Evolutionary conservation across 2,888 invertebrate genomes (phyloP).

Genomic region (Pocota personata): DNA sequence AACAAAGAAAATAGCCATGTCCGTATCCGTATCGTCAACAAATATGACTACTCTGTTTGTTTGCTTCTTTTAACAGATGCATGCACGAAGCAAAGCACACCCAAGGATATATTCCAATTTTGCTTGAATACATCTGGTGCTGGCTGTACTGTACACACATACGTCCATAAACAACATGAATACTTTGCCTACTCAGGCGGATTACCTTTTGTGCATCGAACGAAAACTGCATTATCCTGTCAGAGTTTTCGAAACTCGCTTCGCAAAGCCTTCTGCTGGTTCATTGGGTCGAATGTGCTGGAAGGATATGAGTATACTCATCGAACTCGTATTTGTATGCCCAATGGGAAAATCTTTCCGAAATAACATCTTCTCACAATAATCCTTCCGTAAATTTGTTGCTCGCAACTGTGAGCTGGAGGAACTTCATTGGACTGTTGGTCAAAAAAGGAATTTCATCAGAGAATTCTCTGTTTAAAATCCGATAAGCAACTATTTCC

Average conservation of each 20-base stretch:
- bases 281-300: slow-evolving; percentile 42
- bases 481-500: slow-evolving; percentile 8
- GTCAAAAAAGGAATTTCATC: background rate
- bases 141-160: background rate
- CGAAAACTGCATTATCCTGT: slow-evolving; percentile 64
- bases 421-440: background rate
- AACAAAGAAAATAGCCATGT: slow-evolving; percentile 4
- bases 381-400: slow-evolving; percentile 10
- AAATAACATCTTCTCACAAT: slow-evolving; percentile 17
- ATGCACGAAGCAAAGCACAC: slow-evolving; percentile 6
- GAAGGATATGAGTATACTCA: background rate
- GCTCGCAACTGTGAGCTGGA: background rate
- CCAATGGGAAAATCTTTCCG: slow-evolving; percentile 17
- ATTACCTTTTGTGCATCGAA: slow-evolving; percentile 62
- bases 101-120: slow-evolving; percentile 23
- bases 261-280: slow-evolving; percentile 33
- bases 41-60: slow-evolving; percentile 33
- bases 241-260: slow-evolving; percentile 32
- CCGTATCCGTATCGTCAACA: slow-evolving; percentile 42
- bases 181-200: slow-evolving; percentile 61
- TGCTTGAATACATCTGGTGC: background rate
- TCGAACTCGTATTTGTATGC: no score
- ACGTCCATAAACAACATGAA: slow-evolving; percentile 28
- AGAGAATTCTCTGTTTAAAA: slow-evolving; percentile 6
- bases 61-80: slow-evolving; percentile 21